Evolutionary conservation across 2,888 invertebrate genomes (phyloP), one percentile per base, ranked within the genome.

Genomic region (Limenitis camilla): DNA sequence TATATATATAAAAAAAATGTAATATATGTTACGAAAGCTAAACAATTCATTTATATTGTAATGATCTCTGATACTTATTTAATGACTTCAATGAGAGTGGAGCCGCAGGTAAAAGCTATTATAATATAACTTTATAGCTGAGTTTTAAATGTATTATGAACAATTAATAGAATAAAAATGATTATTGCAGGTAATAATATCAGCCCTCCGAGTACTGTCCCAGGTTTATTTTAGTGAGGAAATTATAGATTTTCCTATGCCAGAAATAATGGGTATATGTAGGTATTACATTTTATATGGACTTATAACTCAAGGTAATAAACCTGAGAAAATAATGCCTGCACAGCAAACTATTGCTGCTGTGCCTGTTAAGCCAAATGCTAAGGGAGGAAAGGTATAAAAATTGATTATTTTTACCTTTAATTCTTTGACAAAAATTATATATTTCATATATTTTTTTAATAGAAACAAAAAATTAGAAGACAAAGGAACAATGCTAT

Each of bases 281-380:
- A 83, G 87, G 52, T 74, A 88, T 51, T 91, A 86, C 61, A 86
- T 91, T 70, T 71, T 91, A 5, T 90, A 84, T 68, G 89, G 88
- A 0, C 63, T 90, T 5, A 71, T 85, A n/a, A 71, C 61, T 8
- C 74, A 74, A 54, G 67, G 65, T 7, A 70, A 69, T 58, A 73
- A 77, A 33, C 85, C 76, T 5, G 89, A 91, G 1, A 87, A 83
- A 63, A 88, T 92, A 30, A 77, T 88, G 72, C 90, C 92, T 1
- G 88, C 92, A 0, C 90, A 91, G 61, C 89, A 92, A 61, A 88
- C 89, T 19, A 72, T 91, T 36, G 89, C 90, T 8, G 89, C 90
- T 57, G 86, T 88, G 56, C 76, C 85, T 10, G 74, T 83, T 0
- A 65, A 75, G 43, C 83, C 79, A 56, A 84, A 83, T 53, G 63